Percentiles rank a stretch among this genome's conserved stretches.
These are phyloP conservation scores for Brassicogethes aeneus DNA, from an alignment of 2,888 invertebrate genomes.

Conservation along the genomic window DNA sequence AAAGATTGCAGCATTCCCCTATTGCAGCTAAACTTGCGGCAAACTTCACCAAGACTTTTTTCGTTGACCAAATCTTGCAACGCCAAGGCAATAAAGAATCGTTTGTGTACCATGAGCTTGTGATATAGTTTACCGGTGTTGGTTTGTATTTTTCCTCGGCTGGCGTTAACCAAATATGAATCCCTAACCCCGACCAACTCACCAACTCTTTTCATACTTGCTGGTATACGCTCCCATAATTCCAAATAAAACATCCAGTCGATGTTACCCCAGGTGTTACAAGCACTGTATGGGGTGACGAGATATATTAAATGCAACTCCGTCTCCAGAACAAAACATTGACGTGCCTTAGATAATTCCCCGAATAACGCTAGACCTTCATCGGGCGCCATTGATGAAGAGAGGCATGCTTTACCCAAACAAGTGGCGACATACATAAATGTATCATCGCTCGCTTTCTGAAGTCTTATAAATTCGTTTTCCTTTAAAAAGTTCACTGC, in stretches of 20 bases:
- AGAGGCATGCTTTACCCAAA: slow-evolving; percentile 84
- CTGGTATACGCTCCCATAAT: slow-evolving; percentile 72
- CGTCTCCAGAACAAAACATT: slow-evolving; percentile 85
- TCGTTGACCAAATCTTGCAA: slow-evolving; percentile 91
- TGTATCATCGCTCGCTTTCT: slow-evolving; percentile 43
- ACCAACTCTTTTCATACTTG: slow-evolving; percentile 77
- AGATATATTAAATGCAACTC: slow-evolving; percentile 93
- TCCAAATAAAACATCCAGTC: slow-evolving; percentile 76
- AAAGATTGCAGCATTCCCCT: slow-evolving; percentile 88
- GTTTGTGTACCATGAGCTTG: slow-evolving; percentile 55
- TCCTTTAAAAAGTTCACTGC: slow-evolving; percentile 63
- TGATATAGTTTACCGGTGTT: slow-evolving; percentile 42
- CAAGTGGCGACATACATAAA: slow-evolving; percentile 65
- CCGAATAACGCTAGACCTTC: slow-evolving; percentile 83
- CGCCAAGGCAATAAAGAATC: slow-evolving; percentile 86
- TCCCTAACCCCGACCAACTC: slow-evolving; percentile 84
- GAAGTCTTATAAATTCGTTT: slow-evolving; percentile 73
- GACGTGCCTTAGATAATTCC: slow-evolving; percentile 83
- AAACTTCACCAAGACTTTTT: slow-evolving; percentile 68
- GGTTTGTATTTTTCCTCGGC: slow-evolving; percentile 56
- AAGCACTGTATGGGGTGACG: slow-evolving; percentile 88
- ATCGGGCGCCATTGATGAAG: slow-evolving; percentile 90
- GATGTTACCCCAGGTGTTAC: slow-evolving; percentile 66
- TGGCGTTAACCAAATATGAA: slow-evolving; percentile 69
- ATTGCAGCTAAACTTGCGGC: slow-evolving; percentile 75